Evolutionary conservation across 2,888 invertebrate species (phyloP).

Genomic region (Hymenopus coronatus): DNA sequence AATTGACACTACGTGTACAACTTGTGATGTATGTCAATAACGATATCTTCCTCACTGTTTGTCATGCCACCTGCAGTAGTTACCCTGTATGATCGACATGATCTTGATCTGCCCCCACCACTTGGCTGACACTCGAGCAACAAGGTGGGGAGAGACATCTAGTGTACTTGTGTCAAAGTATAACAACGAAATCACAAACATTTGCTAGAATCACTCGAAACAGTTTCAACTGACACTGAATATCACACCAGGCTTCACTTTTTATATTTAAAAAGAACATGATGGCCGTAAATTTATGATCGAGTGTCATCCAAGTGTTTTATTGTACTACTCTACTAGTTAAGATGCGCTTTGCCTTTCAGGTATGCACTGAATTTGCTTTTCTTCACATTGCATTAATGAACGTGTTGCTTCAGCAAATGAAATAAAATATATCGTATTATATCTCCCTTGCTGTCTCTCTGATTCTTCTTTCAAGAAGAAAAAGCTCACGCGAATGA

Average conservation of each 20-base stretch:
- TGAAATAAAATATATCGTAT: no score
- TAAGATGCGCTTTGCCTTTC: no score
- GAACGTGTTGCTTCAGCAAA: no score
- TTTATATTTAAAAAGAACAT: not conserved
- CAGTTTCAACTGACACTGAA: not conserved
- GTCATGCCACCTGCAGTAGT: not conserved
- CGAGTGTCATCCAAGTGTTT: not conserved
- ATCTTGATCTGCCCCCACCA: not conserved
- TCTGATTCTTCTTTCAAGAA: no score
- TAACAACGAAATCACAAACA: not conserved
- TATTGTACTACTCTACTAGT: no score
- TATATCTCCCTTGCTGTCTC: no score
- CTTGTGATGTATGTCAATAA: not conserved
- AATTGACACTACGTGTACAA: not conserved
- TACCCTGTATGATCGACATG: not conserved
- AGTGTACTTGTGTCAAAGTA: not conserved
- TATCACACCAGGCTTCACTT: not conserved
- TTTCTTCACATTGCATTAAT: no score
- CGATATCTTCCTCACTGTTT: not conserved
- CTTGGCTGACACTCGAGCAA: not conserved
- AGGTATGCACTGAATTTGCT: no score
- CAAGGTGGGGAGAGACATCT: not conserved
- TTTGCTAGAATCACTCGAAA: not conserved
- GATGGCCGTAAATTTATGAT: not conserved
- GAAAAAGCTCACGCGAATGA: no score